These are phyloP conservation scores for Thereva unica DNA, from an alignment of 2,888 invertebrate species.

Conservation along the genomic window DNA sequence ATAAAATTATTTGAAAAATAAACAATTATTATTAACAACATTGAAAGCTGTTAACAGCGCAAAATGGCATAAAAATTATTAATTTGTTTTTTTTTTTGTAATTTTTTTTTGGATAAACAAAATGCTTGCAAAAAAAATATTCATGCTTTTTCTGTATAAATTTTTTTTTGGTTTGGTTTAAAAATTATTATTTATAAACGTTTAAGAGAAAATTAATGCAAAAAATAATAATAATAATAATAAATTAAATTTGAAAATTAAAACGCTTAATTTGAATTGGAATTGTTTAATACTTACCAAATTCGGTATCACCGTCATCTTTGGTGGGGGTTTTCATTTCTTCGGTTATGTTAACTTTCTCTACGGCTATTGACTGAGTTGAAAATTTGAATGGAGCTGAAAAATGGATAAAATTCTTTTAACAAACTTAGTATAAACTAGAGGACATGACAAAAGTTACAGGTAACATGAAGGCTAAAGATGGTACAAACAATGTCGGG, in stretches of 20 bases:
- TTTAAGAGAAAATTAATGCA: neutral
- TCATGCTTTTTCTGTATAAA: constrained; percentile 23
- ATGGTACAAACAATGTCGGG: too few relatives aligned
- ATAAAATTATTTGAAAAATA: constrained; percentile 18
- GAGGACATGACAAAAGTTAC: too few relatives aligned
- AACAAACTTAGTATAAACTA: too few relatives aligned
- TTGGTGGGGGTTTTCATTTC: constrained; percentile 48
- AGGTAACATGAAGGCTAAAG: too few relatives aligned
- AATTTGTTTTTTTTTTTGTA: neutral
- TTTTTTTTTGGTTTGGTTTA: neutral
- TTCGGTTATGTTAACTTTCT: constrained; percentile 15
- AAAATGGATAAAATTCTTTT: constrained; percentile 2
- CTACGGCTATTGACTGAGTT: constrained; percentile 41
- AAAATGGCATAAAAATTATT: constrained; percentile 16
- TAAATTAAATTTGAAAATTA: constrained; percentile 31
- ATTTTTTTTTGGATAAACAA: neutral
- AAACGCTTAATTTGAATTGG: neutral
- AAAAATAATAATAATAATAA: neutral
- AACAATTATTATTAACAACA: constrained; percentile 7
- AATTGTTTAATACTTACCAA: constrained; percentile 50
- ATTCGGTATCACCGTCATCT: constrained; percentile 49
- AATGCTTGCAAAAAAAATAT: constrained; percentile 10
- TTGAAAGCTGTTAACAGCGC: constrained; percentile 22
- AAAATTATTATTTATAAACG: constrained; percentile 36
- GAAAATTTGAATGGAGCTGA: constrained; percentile 49